Conservation (phyloP, 2,888 invertebrate genomes). For the Asteroscopus sphinx region DNA sequence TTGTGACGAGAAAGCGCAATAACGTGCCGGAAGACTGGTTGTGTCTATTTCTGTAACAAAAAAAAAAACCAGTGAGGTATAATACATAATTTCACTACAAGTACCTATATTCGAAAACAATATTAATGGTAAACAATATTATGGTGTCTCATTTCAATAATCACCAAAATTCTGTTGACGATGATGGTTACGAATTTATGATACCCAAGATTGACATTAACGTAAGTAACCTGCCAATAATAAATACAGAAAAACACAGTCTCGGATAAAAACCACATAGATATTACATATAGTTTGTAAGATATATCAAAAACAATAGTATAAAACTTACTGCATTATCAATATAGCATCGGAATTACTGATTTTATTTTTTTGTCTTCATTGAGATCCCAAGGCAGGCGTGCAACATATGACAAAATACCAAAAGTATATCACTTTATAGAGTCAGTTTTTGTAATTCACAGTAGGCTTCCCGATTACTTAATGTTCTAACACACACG, state of each 20-base stretch:
- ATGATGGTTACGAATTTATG: constrained; percentile 62
- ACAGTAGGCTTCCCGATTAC: constrained; percentile 62
- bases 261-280: constrained; percentile 28
- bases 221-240: constrained; percentile 75
- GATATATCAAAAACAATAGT: constrained; percentile 60
- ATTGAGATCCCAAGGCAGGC: constrained; percentile 87
- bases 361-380: constrained; percentile 87
- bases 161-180: constrained; percentile 43
- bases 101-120: constrained; percentile 3
- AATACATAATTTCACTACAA: constrained; percentile 31
- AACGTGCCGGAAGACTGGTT: constrained; percentile 81
- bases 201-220: constrained; percentile 55
- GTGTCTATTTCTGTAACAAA: constrained; percentile 88
- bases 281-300: constrained; percentile 40
- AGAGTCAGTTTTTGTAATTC: constrained; percentile 64
- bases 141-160: constrained; percentile 33
- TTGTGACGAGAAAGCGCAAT: constrained; percentile 81
- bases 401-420: constrained; percentile 88
- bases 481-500: constrained; percentile 72
- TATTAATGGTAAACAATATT: constrained; percentile 5
- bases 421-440: constrained; percentile 75
- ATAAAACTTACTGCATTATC: constrained; percentile 87
- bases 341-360: constrained; percentile 84
- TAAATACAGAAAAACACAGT: constrained; percentile 57
- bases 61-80: constrained; percentile 60